Percentiles rank a stretch among this genome's conserved stretches.
Conservation (phyloP, 2,113 vertebrate genomes). For the Urocolius indicus region DNA sequence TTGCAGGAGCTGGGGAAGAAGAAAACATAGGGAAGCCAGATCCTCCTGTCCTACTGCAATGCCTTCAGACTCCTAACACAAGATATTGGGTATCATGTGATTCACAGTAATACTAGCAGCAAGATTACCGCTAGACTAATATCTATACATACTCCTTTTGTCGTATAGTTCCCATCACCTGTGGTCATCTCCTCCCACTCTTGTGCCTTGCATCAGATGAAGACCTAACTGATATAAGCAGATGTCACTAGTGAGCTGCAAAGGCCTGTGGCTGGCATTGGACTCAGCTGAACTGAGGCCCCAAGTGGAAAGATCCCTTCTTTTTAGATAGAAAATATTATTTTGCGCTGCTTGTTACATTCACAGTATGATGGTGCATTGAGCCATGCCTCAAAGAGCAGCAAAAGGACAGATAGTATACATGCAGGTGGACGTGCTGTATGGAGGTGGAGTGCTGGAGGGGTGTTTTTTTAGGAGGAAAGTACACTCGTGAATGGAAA, state of each 20-base stretch:
- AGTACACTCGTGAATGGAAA: not conserved
- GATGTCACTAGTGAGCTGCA: not conserved
- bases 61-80: not conserved
- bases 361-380: too few species aligned
- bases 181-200: not conserved
- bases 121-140: not conserved
- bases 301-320: not conserved
- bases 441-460: not conserved
- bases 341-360: not conserved
- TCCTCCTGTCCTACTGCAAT: not conserved
- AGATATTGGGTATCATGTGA: not conserved
- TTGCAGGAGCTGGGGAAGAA: not conserved
- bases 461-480: not conserved
- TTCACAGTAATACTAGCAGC: not conserved
- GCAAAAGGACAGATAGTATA: not conserved
- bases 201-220: not conserved
- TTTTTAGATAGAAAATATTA: not conserved
- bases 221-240: not conserved
- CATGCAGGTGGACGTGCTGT: fast-evolving
- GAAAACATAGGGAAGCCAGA: not conserved
- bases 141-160: not conserved
- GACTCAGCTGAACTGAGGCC: not conserved
- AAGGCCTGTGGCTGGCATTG: not conserved
- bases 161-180: not conserved
- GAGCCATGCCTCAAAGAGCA: not conserved